phyloP scores from a whole-genome alignment of 2,888 invertebrate genomes.

The Nomada lathburiana region DNA sequence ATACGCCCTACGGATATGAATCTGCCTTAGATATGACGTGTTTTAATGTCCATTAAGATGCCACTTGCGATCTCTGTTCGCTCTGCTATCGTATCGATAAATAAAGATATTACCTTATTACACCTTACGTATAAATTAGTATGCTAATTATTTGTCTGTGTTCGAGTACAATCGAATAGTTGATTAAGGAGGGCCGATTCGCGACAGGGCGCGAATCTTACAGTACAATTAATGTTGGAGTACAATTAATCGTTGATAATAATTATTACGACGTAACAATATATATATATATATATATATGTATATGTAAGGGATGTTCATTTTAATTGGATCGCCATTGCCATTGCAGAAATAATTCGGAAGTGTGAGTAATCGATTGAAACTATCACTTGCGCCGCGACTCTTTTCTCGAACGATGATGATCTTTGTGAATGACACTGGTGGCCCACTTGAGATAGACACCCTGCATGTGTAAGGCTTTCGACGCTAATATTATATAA shows the following conservation, averaged over 20 bases:
- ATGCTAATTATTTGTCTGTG: conserved; percentile 83
- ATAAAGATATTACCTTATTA: conserved; percentile 67
- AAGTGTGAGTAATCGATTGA: conserved; percentile 38
- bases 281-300: conserved; percentile 7
- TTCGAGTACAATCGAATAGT: conserved; percentile 78
- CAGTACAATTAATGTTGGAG: conserved; percentile 47
- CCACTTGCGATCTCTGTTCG: conserved; percentile 56
- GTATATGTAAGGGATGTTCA: conserved; percentile 54
- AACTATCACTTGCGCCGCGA: conserved; percentile 8
- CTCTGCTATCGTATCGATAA: conserved; percentile 58
- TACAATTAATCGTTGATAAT: conserved; percentile 48
- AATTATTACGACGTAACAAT: conserved; percentile 50
- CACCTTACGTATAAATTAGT: conserved; percentile 75
- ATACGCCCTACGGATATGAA: conserved; percentile 68
- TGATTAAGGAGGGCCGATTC: conserved; percentile 47
- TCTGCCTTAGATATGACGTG: conserved; percentile 69
- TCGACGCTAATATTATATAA: conserved; percentile 69
- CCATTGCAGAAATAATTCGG: conserved; percentile 49
- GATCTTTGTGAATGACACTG: conserved; percentile 60
- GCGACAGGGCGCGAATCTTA: conserved; percentile 36
- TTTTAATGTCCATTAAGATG: conserved; percentile 58
- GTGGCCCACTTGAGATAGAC: conserved; percentile 68
- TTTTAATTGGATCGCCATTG: conserved; percentile 63
- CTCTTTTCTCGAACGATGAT: conserved; percentile 27
- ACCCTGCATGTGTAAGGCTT: conserved; percentile 73